Percentiles rank a stretch among this genome's conserved stretches.
These are phyloP conservation scores for Meliscaeva auricollis DNA, from an alignment of 2,888 invertebrate genomes.

Conservation along the genomic window DNA sequence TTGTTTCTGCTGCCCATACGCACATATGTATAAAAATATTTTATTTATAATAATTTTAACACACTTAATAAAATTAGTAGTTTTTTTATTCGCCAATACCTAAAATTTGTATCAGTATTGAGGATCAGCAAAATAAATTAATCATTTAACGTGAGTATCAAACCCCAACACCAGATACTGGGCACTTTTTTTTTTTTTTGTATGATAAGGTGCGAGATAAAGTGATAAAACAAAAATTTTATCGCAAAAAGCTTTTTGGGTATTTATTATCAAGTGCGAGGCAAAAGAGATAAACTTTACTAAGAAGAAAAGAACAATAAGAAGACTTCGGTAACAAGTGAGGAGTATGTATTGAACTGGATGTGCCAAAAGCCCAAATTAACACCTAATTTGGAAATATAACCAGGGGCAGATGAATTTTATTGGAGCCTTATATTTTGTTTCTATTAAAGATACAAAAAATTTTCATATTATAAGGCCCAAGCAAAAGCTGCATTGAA, in stretches of 20 bases:
- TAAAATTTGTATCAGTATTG: slow-evolving; percentile 46
- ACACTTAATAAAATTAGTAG: slow-evolving; percentile 21
- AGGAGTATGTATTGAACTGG: not conserved
- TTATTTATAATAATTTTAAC: slow-evolving; percentile 16
- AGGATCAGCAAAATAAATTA: slow-evolving; percentile 45
- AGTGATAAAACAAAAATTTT: slow-evolving; percentile 63
- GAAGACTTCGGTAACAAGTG: slow-evolving; percentile 8
- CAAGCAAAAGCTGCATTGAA: no score
- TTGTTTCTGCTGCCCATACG: not conserved
- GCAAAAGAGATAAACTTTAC: not conserved
- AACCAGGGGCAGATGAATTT: not conserved
- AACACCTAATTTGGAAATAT: slow-evolving; percentile 16
- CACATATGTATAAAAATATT: not conserved
- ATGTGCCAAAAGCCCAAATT: slow-evolving; percentile 20
- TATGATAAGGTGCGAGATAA: slow-evolving; percentile 37
- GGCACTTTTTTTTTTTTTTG: not conserved
- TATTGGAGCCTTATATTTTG: not conserved
- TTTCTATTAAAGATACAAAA: no score
- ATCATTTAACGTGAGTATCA: slow-evolving; percentile 6
- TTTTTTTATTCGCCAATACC: not conserved
- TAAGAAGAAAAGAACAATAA: not conserved
- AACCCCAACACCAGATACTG: slow-evolving; percentile 3
- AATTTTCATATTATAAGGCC: no score
- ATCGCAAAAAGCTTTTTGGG: slow-evolving; percentile 55
- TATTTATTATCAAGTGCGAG: slow-evolving; percentile 43